Evolutionary conservation across 2,113 vertebrate genomes (phyloP).

Genomic region (Sakesphorus luctuosus): DNA sequence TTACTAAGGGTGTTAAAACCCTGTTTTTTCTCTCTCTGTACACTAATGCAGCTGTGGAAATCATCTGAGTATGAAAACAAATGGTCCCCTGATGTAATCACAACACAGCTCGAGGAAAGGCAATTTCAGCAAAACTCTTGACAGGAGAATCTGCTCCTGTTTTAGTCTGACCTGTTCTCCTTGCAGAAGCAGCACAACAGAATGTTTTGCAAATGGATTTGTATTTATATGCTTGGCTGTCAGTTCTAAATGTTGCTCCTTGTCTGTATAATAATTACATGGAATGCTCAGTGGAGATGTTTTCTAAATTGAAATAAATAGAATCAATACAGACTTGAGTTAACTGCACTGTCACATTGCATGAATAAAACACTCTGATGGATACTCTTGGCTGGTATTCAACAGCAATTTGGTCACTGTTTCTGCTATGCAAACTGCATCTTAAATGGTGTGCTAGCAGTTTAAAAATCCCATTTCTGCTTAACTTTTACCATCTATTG

Average conservation of each 20-base stretch:
- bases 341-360: constrained; percentile 3
- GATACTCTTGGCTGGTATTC: constrained; percentile 20
- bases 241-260: background rate
- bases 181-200: background rate
- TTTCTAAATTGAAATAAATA: constrained; percentile 35
- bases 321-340: background rate
- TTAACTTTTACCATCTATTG: background rate
- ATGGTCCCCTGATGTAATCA: background rate
- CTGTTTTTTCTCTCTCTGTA: background rate
- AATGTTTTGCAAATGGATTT: constrained; percentile 7
- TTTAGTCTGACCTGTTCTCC: background rate
- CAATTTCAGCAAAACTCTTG: constrained; percentile 15
- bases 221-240: background rate
- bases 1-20: background rate
- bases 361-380: constrained; percentile 34
- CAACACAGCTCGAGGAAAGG: background rate
- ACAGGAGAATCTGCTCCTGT: constrained; percentile 7
- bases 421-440: constrained; percentile 13
- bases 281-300: background rate
- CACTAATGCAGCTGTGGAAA: background rate
- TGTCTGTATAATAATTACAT: background rate
- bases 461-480: constrained; percentile 20
- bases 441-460: background rate
- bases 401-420: constrained; percentile 14
- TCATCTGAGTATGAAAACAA: background rate